phyloP scores from a whole-genome alignment of 1,140 invertebrate genomes.

The Drosophila nigrodunni region DNA sequence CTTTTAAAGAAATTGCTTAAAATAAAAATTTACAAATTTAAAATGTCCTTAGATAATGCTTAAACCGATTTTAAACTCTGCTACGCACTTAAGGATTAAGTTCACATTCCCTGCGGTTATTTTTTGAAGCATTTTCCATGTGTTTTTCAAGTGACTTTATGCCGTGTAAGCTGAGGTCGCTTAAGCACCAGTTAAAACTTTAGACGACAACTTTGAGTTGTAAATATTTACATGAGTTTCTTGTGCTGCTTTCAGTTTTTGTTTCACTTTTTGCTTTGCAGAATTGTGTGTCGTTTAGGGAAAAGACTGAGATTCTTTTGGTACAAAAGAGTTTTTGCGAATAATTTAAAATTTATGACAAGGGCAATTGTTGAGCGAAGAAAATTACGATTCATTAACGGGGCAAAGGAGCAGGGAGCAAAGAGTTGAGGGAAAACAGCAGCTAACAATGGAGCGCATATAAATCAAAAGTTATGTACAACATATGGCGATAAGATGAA shows the following conservation, averaged over 20 bases:
- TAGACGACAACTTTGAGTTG: slow-evolving; percentile 33
- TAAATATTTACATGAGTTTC: slow-evolving; percentile 40
- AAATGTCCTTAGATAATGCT: too few species aligned
- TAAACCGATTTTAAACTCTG: not conserved
- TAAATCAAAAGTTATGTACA: slow-evolving; percentile 45
- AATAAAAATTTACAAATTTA: too few species aligned
- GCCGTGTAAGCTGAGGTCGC: not conserved
- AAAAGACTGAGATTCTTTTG: slow-evolving; percentile 5
- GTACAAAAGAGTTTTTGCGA: slow-evolving; percentile 22
- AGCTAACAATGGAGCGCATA: slow-evolving; percentile 22
- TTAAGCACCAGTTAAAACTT: slow-evolving; percentile 27
- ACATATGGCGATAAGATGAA: slow-evolving; percentile 11
- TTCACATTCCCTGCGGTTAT: slow-evolving; percentile 24
- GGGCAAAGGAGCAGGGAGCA: not conserved
- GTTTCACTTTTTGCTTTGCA: not conserved
- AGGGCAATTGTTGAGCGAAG: slow-evolving; percentile 30
- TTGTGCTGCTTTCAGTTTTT: slow-evolving; percentile 1
- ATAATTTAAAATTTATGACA: slow-evolving; percentile 50
- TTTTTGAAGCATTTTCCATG: slow-evolving; percentile 1
- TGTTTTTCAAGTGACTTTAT: slow-evolving; percentile 2
- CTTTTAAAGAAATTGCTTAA: too few species aligned
- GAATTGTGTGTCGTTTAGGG: not conserved
- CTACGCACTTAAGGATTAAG: not conserved
- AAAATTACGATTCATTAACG: slow-evolving; percentile 56
- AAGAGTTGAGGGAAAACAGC: not conserved